Base-by-base conservation (phyloP, 2,888 invertebrate species). In the Drosophila histrio region DNA sequence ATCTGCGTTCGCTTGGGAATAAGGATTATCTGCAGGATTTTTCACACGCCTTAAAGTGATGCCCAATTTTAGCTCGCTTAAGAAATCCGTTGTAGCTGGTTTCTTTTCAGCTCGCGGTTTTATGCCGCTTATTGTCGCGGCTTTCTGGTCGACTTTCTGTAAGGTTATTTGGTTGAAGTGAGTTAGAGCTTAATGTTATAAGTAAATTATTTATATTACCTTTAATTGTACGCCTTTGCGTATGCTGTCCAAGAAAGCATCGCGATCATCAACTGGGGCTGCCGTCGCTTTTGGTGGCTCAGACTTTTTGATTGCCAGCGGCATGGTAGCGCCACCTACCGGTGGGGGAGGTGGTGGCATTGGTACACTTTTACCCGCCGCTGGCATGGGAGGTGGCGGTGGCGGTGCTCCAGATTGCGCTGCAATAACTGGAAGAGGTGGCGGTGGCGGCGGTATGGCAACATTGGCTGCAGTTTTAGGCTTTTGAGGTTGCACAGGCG, bases 121-220 rank as follows among this genome's bases (percentile, higher is more conserved):
- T 0, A 78, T 44, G 7, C 83, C 87, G 32, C 89, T 89, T 21
- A 89, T 79, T 7, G 89, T 89, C 17, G 89, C 89, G 19, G 89
- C 78, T 66, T 89, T 89, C 38, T 79, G 61, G 41, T 88, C 61
- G 3, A 89, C 80, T 85, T 90, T 90, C 91, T 90, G 63, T 15
- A 77, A 77, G 4, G 15, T 13, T 8, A 5, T 1, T 2, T 11
- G 36, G 9, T n/a, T 34, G 2, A 17, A 19, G 4, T 44, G 52
- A 17, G 4, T 44, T 56, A 17, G 13, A 28, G 21, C 5, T 24
- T 2, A 2, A 8, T 1, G 2, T 0, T 22, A n/a, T 8, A 15
- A 13, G 1, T 24, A 0, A 30, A 17, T 5, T 9, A 22, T n/a
- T 3, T 0, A 1, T 2, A 4, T 19, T 59, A 90, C 90, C 89